Conservation (phyloP, 2,113 vertebrate genomes). For the Rhineura floridana region DNA sequence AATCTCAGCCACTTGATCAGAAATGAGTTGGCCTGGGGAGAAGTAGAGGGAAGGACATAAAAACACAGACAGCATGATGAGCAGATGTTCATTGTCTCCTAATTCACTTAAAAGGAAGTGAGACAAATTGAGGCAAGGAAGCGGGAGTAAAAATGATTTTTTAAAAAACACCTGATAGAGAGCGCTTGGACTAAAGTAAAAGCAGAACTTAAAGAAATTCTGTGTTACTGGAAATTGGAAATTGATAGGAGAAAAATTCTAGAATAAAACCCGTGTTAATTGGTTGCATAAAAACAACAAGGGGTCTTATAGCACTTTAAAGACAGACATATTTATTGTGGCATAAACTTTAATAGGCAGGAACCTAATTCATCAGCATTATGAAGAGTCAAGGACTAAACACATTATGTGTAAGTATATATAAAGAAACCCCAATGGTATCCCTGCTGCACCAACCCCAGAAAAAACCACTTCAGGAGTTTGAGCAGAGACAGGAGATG, state of each 20-base stretch:
- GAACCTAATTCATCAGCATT: not conserved
- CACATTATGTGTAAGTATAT: not conserved
- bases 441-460: not conserved
- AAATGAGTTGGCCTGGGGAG: conserved; percentile 90
- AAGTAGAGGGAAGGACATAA: conserved; percentile 6
- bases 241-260: not conserved
- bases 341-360: not conserved
- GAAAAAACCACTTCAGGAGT: not conserved
- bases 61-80: not conserved
- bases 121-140: not conserved
- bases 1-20: conserved; percentile 90
- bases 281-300: not conserved
- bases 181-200: not conserved
- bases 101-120: not conserved
- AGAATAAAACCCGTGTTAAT: not conserved
- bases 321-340: not conserved
- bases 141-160: not conserved
- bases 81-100: not conserved
- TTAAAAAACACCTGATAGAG: not conserved
- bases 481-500: not conserved
- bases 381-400: not conserved
- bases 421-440: not conserved
- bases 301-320: not conserved
- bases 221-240: not conserved
- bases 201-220: no score